phyloP scores from a whole-genome alignment of 2,113 vertebrate genomes.

The Thermophis baileyi region DNA sequence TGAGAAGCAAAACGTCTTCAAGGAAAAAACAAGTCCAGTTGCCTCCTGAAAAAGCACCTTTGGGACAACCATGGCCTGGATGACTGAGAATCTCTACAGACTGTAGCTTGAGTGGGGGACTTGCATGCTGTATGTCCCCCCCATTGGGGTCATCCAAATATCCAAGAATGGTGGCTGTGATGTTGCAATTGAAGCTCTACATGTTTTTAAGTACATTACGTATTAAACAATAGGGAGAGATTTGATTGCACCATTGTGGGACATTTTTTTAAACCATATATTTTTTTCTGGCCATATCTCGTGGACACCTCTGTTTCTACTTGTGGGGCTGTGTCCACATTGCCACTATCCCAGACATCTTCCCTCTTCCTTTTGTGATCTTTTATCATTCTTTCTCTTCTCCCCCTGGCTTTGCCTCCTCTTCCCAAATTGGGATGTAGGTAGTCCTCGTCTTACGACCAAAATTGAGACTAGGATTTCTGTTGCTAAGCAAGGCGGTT shows the following conservation, averaged over 20 bases:
- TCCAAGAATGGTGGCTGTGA: neutral
- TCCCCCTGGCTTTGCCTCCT: neutral
- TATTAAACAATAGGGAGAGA: neutral
- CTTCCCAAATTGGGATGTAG: neutral
- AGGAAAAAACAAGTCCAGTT: too few relatives aligned
- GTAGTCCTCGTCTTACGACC: too few relatives aligned
- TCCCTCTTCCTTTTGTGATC: neutral
- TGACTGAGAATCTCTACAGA: too few relatives aligned
- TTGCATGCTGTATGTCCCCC: neutral
- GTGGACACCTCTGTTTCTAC: neutral
- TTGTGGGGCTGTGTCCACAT: neutral
- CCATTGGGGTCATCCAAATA: neutral
- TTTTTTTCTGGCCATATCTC: neutral
- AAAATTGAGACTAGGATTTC: too few relatives aligned
- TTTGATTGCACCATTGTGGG: neutral
- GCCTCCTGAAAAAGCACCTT: too few relatives aligned
- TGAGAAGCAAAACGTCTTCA: too few relatives aligned
- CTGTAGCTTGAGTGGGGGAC: neutral
- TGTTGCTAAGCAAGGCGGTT: too few relatives aligned
- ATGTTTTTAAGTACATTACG: neutral
- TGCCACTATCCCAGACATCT: neutral
- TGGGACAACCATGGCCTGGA: too few relatives aligned
- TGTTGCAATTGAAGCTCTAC: neutral
- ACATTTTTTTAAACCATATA: neutral
- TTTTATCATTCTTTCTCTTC: neutral